These are phyloP conservation scores for Willowsia nigromaculata DNA, from an alignment of 2,888 invertebrate species.

Conservation along the genomic window DNA sequence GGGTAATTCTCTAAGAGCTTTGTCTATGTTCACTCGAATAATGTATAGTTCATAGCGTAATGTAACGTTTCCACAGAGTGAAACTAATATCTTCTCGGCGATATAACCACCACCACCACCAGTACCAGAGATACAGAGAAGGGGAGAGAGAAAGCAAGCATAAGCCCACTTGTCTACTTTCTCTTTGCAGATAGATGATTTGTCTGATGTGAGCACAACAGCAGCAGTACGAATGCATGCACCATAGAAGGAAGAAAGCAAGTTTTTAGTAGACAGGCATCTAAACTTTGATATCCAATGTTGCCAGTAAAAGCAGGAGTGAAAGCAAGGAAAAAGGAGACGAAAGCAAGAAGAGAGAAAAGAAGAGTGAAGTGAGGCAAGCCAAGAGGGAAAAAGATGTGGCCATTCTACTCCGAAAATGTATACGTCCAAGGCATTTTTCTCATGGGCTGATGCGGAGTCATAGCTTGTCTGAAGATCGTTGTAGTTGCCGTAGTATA, in stretches of 20 bases:
- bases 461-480: background rate
- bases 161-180: slow-evolving; percentile 40
- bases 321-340: slow-evolving; percentile 36
- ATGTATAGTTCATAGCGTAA: slow-evolving; percentile 51
- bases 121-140: background rate
- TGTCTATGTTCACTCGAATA: slow-evolving; percentile 21
- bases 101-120: background rate
- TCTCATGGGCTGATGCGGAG: slow-evolving; percentile 47
- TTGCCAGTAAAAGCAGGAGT: slow-evolving; percentile 29
- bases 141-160: background rate
- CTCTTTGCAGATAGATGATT: slow-evolving; percentile 35
- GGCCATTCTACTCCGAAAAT: slow-evolving; percentile 48
- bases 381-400: slow-evolving; percentile 67
- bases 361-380: slow-evolving; percentile 53
- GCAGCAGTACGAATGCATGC: slow-evolving; percentile 28
- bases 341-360: slow-evolving; percentile 38
- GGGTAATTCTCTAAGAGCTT: slow-evolving; percentile 63
- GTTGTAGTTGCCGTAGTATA: background rate
- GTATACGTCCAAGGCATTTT: slow-evolving; percentile 24
- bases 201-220: slow-evolving; percentile 36
- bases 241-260: slow-evolving; percentile 18
- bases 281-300: slow-evolving; percentile 35
- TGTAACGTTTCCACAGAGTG: slow-evolving; percentile 37
- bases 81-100: slow-evolving; percentile 23
- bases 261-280: slow-evolving; percentile 21